Conservation (phyloP, 2,797 vertebrate genomes). For the Acanthurus tractus region DNA sequence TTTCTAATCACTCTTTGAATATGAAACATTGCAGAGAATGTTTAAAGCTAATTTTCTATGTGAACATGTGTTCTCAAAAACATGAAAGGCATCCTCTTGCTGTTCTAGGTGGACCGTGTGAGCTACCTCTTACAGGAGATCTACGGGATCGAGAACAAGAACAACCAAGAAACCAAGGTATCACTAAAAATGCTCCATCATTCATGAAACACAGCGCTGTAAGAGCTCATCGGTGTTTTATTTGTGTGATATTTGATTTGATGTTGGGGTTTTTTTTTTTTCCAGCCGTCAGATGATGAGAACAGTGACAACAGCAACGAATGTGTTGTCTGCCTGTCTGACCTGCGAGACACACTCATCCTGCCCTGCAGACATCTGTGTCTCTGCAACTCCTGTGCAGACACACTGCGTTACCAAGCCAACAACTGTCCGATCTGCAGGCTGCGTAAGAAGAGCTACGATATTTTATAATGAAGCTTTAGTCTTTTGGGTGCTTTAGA, state of each 20-base stretch:
- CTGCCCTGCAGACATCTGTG: constrained; percentile 96
- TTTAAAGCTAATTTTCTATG: neutral
- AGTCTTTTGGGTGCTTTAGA: no score
- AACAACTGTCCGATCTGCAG: constrained; percentile 99
- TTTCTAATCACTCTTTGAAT: neutral
- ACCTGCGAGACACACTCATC: constrained; percentile 95
- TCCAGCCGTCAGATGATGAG: constrained; percentile 93
- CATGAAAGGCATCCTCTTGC: neutral
- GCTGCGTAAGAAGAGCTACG: constrained; percentile 88
- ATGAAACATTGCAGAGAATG: neutral
- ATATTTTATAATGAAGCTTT: neutral
- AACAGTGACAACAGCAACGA: constrained; percentile 98
- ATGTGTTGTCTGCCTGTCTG: constrained; percentile 97
- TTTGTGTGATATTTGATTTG: neutral
- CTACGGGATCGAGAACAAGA: constrained; percentile 99
- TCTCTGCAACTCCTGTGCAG: constrained; percentile 95
- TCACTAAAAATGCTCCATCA: neutral
- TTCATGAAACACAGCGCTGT: neutral
- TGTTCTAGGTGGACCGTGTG: constrained; percentile 94
- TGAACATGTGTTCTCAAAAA: neutral
- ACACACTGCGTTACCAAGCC: constrained; percentile 96
- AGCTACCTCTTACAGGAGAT: constrained; percentile 99
- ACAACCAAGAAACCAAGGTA: constrained; percentile 99
- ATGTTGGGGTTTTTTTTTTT: constrained; percentile 13
- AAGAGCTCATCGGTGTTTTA: neutral